phyloP scores from a whole-genome alignment of 1,140 invertebrate species.

The Drosophila nasuta region DNA sequence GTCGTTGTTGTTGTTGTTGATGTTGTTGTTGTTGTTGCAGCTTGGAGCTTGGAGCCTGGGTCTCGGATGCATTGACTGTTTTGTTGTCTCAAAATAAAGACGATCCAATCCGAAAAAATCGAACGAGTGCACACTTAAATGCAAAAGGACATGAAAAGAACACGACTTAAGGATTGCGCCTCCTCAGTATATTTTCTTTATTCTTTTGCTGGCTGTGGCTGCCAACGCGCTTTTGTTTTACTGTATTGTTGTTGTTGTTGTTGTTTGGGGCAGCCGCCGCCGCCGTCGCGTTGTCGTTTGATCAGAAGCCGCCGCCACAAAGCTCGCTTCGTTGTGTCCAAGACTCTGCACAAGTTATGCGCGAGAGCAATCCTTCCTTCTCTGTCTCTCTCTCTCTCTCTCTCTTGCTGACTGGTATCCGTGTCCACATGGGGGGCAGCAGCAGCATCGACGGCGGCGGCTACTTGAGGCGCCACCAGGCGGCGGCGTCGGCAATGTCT shows the following conservation, averaged over 20 bases:
- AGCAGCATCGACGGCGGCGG: slow-evolving; percentile 29
- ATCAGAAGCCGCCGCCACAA: slow-evolving; percentile 74
- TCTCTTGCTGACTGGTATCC: neutral
- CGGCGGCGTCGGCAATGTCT: slow-evolving; percentile 53
- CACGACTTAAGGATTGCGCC: slow-evolving; percentile 76
- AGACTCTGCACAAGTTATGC: slow-evolving; percentile 44
- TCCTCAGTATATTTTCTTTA: slow-evolving; percentile 9
- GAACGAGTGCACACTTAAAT: slow-evolving; percentile 80
- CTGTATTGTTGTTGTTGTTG: slow-evolving; percentile 48
- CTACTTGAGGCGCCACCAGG: slow-evolving; percentile 79
- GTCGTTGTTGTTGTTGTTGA: slow-evolving; percentile 31
- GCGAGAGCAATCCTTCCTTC: slow-evolving; percentile 8
- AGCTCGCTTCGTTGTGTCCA: slow-evolving; percentile 33
- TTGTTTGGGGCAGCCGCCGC: slow-evolving; percentile 55
- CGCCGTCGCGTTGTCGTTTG: slow-evolving; percentile 45
- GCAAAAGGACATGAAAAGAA: slow-evolving; percentile 81
- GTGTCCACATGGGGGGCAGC: slow-evolving; percentile 45
- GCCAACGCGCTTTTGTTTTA: slow-evolving; percentile 81
- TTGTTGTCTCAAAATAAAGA: slow-evolving; percentile 70
- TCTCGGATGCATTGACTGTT: slow-evolving; percentile 1
- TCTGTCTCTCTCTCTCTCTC: slow-evolving; percentile 11
- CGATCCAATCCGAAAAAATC: slow-evolving; percentile 77
- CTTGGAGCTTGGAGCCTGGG: neutral
- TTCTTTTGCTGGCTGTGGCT: slow-evolving; percentile 43
- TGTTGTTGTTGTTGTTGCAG: slow-evolving; percentile 1